These are phyloP conservation scores for Agrenia bidenticulata DNA, from an alignment of 2,888 invertebrate genomes.

Conservation along the genomic window DNA sequence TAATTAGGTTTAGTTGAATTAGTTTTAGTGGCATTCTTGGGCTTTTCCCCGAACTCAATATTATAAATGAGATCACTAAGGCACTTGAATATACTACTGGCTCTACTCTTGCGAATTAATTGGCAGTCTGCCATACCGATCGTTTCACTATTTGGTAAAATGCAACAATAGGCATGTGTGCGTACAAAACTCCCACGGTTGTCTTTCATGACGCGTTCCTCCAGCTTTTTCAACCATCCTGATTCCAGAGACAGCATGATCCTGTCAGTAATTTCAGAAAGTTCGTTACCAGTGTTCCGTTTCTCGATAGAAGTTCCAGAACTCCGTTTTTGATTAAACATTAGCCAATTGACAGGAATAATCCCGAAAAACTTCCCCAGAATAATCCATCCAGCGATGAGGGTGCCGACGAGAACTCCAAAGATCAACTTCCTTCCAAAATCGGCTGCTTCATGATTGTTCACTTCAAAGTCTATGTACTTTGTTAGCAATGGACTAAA, in stretches of 20 bases:
- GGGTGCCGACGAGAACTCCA: slow-evolving; percentile 35
- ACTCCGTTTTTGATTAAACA: slow-evolving; percentile 11
- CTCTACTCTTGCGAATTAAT: slow-evolving; percentile 21
- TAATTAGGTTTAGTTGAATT: too few relatives aligned
- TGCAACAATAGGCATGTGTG: slow-evolving; percentile 48
- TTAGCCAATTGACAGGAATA: slow-evolving; percentile 37
- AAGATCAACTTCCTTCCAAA: slow-evolving; percentile 35
- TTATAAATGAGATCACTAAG: slow-evolving; percentile 47
- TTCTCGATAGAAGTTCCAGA: slow-evolving; percentile 12
- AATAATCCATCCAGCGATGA: slow-evolving; percentile 42
- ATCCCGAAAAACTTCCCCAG: slow-evolving; percentile 40
- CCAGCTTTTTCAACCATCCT: slow-evolving; percentile 45
- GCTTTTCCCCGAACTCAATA: slow-evolving; percentile 42
- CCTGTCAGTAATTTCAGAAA: slow-evolving; percentile 41
- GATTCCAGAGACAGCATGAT: slow-evolving; percentile 47
- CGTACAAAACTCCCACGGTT: slow-evolving; percentile 15
- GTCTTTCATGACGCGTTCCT: slow-evolving; percentile 36
- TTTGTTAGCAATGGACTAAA: slow-evolving; percentile 37
- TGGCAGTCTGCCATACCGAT: slow-evolving; percentile 48
- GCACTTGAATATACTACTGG: slow-evolving; percentile 30
- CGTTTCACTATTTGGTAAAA: slow-evolving; percentile 40
- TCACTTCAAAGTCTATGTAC: slow-evolving; percentile 50
- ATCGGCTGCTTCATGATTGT: slow-evolving; percentile 47
- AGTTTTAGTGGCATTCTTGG: not conserved
- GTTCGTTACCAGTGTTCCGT: slow-evolving; percentile 18